Evolutionary conservation across 2,113 vertebrate genomes (phyloP), one percentile per base, ranked within the genome.

Genomic region (Crypturellus undulatus): DNA sequence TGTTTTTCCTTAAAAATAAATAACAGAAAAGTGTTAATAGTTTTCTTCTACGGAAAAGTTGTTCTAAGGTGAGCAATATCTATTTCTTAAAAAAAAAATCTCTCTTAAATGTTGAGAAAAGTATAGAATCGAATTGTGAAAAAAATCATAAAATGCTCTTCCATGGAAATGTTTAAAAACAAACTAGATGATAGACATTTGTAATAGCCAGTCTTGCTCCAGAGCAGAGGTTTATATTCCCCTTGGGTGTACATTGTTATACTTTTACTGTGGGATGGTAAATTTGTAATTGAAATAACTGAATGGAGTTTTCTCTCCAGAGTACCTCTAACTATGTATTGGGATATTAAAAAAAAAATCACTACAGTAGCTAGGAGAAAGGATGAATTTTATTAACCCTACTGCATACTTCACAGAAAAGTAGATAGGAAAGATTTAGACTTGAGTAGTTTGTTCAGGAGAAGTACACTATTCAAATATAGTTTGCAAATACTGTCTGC

Each of bases 191-290:
- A 1, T 32, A 43, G 24, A 34, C 1, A 2, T 38, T 60, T 79
- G 38, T 32, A 63, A 12, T 36, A 22, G 12, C 9, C 17, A 49
- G 7, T 32, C 2, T 11, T 65, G 43, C 9, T 24, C 12, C 49
- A 84, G 40, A 78, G 16, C n/a, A 87, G 54, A 80, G 8, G 17
- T 19, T 5, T 13, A 43, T 26, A 49, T 13, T 77, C 10, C 21
- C 54, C 32, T 15, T 47, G 16, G 18, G 28, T 0, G 0, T 51
- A 42, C 20, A 16, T 26, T 28, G 12, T 69, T 47, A 16, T 17
- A 52, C 54, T 32, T 18, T 32, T 58, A 58, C 4, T 38, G 11
- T 40, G 45, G 19, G 22, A 62, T 65, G 18, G 2, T 58, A 69
- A 84, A 80, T 26, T 34, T 82, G 9, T 22, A 75, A 85, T 82